Evolutionary conservation across 2,888 invertebrate species (phyloP), one percentile per base, ranked within the genome.

Genomic region (Ferrisia virgata): DNA sequence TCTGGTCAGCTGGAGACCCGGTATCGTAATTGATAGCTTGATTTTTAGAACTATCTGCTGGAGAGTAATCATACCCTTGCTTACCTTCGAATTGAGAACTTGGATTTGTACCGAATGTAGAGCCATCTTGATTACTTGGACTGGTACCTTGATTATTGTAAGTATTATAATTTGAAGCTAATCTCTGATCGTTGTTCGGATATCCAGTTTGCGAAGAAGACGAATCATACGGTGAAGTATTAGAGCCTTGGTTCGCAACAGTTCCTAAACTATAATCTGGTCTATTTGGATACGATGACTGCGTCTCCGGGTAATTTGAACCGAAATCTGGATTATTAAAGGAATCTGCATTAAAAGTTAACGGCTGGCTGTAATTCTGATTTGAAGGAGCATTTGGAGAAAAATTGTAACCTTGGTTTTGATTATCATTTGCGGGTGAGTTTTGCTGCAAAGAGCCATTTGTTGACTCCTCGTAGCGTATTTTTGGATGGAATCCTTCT

Each of bases 401-500:
- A 18, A 33, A 72, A 15, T 72, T 72, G n/a, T 72, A 72, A n/a
- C 69, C 69, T 72, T 72, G 31, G 9, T 28, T 64, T 72, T 33
- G 69, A 72, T 22, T n/a, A 6, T n/a, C 11, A 53, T n/a, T 53
- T 11, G 18, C 13, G 6, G 53, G 9, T 4, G 6, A 9, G 69
- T 72, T 72, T 33, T 72, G 69, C 33, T 72, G 69, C n/a, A n/a
- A 33, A 4, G 82, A 82, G 25, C 79, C 85, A 11, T 84, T 85
- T 13, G 85, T 84, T 43, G 85, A 87, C n/a, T 89, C 89, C 80
- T 90, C 89, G 87, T 90, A 90, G 40, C 89, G 88, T 85, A 92
- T 91, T 89, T 91, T 91, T 22, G 92, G 92, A 83, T 91, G 90
- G 88, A 91, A 93, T 11, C 92, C 92, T 80, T 90, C 91, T 11